Conservation (phyloP, 2,113 vertebrate species). For the Epinephelus fuscoguttatus region DNA sequence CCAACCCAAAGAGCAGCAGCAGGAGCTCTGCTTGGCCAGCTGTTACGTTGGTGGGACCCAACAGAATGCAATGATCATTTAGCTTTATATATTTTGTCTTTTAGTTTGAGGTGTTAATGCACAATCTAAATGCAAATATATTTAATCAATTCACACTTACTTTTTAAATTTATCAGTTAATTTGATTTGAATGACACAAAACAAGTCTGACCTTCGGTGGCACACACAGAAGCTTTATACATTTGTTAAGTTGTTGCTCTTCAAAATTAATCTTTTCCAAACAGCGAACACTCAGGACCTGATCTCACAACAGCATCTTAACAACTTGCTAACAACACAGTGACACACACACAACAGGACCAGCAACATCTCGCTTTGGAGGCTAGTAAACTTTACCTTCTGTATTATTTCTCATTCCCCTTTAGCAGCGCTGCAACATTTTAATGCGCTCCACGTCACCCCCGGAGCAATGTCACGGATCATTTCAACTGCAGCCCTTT, state of each 20-base stretch:
- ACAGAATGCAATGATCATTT: not conserved
- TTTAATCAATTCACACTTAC: not conserved
- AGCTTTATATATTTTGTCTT: not conserved
- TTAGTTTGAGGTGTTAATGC: not conserved
- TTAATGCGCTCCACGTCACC: conserved; percentile 37
- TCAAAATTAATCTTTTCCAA: not conserved
- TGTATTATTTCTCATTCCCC: conserved; percentile 31
- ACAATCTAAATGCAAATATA: conserved; percentile 28
- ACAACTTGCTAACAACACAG: not conserved
- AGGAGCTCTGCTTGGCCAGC: conserved; percentile 51
- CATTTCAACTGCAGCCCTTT: conserved; percentile 39
- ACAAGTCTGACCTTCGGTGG: not conserved
- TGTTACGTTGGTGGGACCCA: not conserved
- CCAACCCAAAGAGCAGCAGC: conserved; percentile 27
- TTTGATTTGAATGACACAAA: not conserved
- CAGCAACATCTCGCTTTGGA: not conserved
- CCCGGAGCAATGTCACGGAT: conserved; percentile 34
- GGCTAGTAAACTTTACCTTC: conserved; percentile 29
- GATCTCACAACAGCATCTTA: not conserved
- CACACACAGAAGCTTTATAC: no score
- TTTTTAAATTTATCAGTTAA: not conserved
- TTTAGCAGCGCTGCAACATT: conserved; percentile 29
- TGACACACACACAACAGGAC: not conserved
- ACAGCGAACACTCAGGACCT: not conserved
- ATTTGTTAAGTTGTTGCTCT: not conserved